Conservation (phyloP, 1,140 invertebrate genomes). For the Caenorhabditis briggsae region DNA sequence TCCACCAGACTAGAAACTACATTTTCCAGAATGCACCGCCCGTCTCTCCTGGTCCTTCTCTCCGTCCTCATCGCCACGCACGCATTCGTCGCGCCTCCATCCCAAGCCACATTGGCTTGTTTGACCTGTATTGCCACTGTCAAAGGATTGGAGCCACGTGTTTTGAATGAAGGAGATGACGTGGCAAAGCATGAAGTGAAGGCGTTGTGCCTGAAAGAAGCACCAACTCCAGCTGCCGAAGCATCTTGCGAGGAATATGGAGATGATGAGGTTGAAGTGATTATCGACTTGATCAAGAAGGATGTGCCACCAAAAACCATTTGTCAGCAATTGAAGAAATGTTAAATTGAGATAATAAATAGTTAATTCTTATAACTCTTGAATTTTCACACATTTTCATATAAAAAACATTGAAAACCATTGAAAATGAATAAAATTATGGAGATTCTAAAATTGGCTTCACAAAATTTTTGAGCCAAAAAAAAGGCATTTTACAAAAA, state of each 20-base stretch:
- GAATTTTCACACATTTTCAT: too few relatives aligned
- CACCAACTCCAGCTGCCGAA: constrained; percentile 32
- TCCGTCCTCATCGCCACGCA: not conserved
- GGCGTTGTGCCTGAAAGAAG: constrained; percentile 25
- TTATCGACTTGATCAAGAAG: constrained; percentile 25
- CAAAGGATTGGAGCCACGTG: constrained; percentile 27
- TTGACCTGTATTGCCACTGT: constrained; percentile 14
- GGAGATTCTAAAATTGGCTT: too few relatives aligned
- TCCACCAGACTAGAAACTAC: not conserved
- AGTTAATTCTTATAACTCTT: too few relatives aligned
- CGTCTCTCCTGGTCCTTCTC: not conserved
- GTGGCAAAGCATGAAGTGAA: constrained; percentile 27
- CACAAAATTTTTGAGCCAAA: too few relatives aligned
- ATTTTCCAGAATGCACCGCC: constrained; percentile 3
- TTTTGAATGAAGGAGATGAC: not conserved
- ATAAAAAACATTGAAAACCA: too few relatives aligned
- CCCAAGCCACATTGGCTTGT: constrained; percentile 24
- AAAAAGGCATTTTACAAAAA: too few relatives aligned
- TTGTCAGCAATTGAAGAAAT: constrained; percentile 47
- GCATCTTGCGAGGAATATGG: constrained; percentile 27
- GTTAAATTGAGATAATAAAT: not conserved
- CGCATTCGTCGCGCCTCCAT: not conserved
- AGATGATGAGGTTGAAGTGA: constrained; percentile 23
- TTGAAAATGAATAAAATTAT: too few relatives aligned
- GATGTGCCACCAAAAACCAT: constrained; percentile 44